Evolutionary conservation across 2,797 vertebrate genomes (phyloP).

Genomic region (Chaetophractus vellerosus): DNA sequence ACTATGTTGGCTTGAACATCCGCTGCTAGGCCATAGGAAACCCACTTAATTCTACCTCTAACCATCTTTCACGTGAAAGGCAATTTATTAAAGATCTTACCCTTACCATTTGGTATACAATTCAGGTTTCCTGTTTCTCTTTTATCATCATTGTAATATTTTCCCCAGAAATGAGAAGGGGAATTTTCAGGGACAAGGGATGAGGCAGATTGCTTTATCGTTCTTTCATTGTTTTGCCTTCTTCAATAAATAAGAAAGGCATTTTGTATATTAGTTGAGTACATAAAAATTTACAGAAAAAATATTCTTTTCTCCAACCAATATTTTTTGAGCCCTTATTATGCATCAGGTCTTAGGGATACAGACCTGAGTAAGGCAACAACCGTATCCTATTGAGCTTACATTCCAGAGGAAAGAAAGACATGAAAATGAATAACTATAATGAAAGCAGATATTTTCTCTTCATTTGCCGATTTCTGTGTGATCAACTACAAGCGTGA

Average conservation of each 20-base stretch:
- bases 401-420: not conserved
- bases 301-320: not conserved
- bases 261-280: constrained; percentile 14
- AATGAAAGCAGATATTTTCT: not conserved
- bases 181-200: constrained; percentile 7
- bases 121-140: constrained; percentile 64
- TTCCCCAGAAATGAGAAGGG: not conserved
- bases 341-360: not conserved
- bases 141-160: constrained; percentile 38
- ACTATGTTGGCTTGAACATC: constrained; percentile 58
- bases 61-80: constrained; percentile 65
- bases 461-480: not conserved
- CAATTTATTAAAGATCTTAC: constrained; percentile 76
- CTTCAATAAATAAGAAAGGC: not conserved
- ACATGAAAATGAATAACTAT: not conserved
- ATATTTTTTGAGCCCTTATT: not conserved
- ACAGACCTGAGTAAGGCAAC: not conserved
- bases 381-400: rapidly evolving
- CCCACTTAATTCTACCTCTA: constrained; percentile 65
- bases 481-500: not conserved
- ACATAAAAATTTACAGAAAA: not conserved
- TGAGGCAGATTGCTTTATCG: not conserved
- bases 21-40: constrained; percentile 59
- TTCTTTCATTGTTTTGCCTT: constrained; percentile 28
- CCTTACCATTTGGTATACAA: constrained; percentile 48